Evolutionary conservation across 2,888 invertebrate species (phyloP), one percentile per base, ranked within the genome.

Genomic region (Eurois occulta): DNA sequence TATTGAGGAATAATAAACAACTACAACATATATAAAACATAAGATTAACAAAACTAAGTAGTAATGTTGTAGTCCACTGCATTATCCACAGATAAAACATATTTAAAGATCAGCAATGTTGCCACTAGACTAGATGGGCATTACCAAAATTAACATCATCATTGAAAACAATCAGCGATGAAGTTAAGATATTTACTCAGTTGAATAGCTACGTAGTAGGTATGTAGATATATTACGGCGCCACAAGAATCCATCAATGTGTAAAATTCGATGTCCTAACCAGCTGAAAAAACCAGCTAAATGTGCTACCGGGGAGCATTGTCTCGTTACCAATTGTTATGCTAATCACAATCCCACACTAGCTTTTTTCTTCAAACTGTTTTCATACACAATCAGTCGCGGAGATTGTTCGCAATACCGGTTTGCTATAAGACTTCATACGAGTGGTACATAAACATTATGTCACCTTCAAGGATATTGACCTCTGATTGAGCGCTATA

Each of bases 261-360:
- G 10, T 24, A 43, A 72, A 28, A 60, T 83, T 66, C n/a, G n/a
- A 69, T 66, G 55, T 66, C 60, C 21, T 1, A 18, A 35, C 28
- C 24, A 46, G 16, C 72, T 78, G 32, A n/a, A n/a, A n/a, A n/a
- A n/a, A n/a, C n/a, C n/a, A n/a, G n/a, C n/a, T 32, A 35, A 52
- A 32, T n/a, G 38, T 41, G 46, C 41, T 72, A 55, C 70, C 41
- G 2, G 35, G 41, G 16, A 43, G 10, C 55, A 66, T 75, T 75
- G 78, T 73, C 48, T 78, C 24, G n/a, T 7, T 41, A 16, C 28
- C 43, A 41, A 84, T 86, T 85, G 72, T 86, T 35, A 86, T 79
- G 73, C 64, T 67, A 79, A 85, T 62, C 84, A 79, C 62, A 62
- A 70, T 75, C 74, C 76, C 66, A 86, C 86, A 68, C 76, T 21